Evolutionary conservation across 2,888 invertebrate genomes (phyloP).

Genomic region (Platycheirus albimanus): DNA sequence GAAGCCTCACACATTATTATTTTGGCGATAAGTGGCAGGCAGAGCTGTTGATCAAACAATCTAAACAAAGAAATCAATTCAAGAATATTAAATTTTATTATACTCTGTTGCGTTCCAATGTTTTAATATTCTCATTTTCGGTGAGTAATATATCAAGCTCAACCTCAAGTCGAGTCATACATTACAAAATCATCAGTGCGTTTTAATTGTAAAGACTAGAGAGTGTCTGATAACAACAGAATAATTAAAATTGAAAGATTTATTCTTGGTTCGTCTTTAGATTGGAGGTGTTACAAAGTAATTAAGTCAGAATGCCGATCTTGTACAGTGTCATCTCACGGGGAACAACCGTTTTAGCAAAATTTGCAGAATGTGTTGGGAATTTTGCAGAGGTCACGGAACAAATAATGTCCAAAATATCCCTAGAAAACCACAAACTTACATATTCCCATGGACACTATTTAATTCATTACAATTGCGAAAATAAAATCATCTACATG

Average conservation of each 20-base stretch:
- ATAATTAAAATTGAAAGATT: slow-evolving; percentile 33
- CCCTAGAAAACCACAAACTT: slow-evolving; percentile 93
- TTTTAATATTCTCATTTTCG: slow-evolving; percentile 44
- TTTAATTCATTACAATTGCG: slow-evolving; percentile 95
- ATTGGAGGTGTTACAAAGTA: slow-evolving; percentile 18
- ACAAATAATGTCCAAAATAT: slow-evolving; percentile 93
- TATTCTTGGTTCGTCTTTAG: slow-evolving; percentile 6
- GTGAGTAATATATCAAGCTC: slow-evolving; percentile 62
- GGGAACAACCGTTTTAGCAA: slow-evolving; percentile 92
- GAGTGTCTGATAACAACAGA: background rate
- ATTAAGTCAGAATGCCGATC: slow-evolving; percentile 88
- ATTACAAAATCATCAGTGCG: slow-evolving; percentile 9
- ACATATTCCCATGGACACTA: slow-evolving; percentile 97
- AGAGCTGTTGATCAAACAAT: slow-evolving; percentile 27
- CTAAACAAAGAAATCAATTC: slow-evolving; percentile 62
- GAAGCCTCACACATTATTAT: background rate
- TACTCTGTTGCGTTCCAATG: slow-evolving; percentile 39
- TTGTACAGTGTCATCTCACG: slow-evolving; percentile 95
- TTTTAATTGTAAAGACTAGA: slow-evolving; percentile 10
- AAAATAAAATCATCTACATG: slow-evolving; percentile 94
- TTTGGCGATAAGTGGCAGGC: background rate
- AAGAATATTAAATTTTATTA: no score
- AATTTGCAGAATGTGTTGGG: slow-evolving; percentile 95
- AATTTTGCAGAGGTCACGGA: slow-evolving; percentile 98
- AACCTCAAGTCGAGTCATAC: slow-evolving; percentile 4